Evolutionary conservation across 1,140 invertebrate species (phyloP).

Genomic region (Gonatopus flavifemur): DNA sequence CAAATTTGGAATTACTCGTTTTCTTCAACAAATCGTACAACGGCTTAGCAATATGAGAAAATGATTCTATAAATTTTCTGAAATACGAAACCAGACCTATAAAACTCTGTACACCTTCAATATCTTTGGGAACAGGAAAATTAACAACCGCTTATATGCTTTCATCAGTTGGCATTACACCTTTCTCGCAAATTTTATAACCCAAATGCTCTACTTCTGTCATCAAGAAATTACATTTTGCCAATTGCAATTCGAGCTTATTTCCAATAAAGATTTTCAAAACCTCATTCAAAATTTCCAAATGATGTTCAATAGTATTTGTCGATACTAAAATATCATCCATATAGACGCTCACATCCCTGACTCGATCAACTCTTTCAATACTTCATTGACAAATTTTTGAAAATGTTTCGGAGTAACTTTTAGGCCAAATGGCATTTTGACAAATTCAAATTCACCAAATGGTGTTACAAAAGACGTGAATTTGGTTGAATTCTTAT

Average conservation of each 20-base stretch:
- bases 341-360: constrained; percentile 13
- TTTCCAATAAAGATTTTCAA: background rate
- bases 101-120: background rate
- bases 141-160: background rate
- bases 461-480: no score
- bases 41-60: background rate
- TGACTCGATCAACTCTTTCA: no score
- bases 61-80: background rate
- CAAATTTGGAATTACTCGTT: background rate
- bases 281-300: background rate
- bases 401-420: constrained; percentile 2
- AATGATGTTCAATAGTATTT: background rate
- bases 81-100: background rate
- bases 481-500: background rate
- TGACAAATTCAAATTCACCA: background rate
- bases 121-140: background rate
- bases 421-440: constrained; percentile 11
- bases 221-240: background rate
- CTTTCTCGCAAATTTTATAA: constrained; percentile 5
- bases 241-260: background rate
- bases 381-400: no score
- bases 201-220: constrained; percentile 19
- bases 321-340: constrained; percentile 19
- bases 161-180: background rate
- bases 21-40: background rate